Evolutionary conservation across 2,797 vertebrate species (phyloP), one percentile per base, ranked within the genome.

Genomic region (Poliocrania exsul): DNA sequence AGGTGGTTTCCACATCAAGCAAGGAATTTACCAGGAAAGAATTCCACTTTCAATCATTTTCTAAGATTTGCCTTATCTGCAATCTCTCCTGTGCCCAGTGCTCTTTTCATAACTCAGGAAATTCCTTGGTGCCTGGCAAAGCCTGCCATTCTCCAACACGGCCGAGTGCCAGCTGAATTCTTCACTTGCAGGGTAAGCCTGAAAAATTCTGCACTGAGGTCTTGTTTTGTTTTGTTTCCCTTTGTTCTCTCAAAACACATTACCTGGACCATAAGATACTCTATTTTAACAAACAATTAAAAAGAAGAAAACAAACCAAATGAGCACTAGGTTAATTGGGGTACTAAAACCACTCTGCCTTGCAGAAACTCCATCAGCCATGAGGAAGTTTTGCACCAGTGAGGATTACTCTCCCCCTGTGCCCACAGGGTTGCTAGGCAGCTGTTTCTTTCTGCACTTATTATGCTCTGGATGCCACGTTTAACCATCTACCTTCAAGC

Each of bases 31-130:
- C 35, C 61, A 86, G 54, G 92, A 81, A 91, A 83, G 37, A 95
- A 92, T 81, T 95, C 65, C 44, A 92, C 75, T 95, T 92, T 54
- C 71, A 85, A 37, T 61, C 10, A 29, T 78, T 94, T 86, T 87
- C 72, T 78, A 75, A 78, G 58, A 89, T 42, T 46, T 77, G 84
- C 78, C 92, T 93, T 95, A 95, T 96, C 90, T 95, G 47, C 0
- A 0, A 93, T 82, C 72, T 90, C 84, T 87, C 57, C 51, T 20
- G 77, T 81, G 84, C 69, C 78, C 65, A 93, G 75, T 5, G 44
- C 65, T 80, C 88, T 78, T 96, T 94, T 94, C 84, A 23, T 49
- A 93, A 64, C 54, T 92, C 89, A 93, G 92, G 92, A 96, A 96
- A 97, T 92, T 95, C 93, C 91, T 89, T 1, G 0, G 69, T 0